Evolutionary conservation across 2,113 vertebrate genomes (phyloP).

Genomic region (Pungitius pungitius): DNA sequence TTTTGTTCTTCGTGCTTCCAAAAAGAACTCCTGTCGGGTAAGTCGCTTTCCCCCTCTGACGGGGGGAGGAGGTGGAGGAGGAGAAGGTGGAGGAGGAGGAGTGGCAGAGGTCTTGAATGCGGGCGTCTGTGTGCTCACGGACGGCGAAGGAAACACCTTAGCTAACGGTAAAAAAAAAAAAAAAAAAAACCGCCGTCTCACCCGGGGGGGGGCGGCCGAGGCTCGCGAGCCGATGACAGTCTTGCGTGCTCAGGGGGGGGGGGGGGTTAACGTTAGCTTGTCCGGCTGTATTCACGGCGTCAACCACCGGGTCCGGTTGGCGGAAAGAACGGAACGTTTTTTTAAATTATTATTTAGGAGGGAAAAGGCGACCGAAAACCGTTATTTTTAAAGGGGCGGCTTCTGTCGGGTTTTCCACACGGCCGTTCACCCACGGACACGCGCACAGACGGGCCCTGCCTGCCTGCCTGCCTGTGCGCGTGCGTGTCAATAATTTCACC

Average conservation of each 20-base stretch:
- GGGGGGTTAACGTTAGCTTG: background rate
- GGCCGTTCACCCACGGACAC: background rate
- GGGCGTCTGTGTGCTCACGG: slow-evolving; percentile 1
- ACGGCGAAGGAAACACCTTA: slow-evolving; percentile 4
- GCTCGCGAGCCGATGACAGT: slow-evolving; percentile 13
- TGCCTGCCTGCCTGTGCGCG: background rate
- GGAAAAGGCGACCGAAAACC: slow-evolving; percentile 45
- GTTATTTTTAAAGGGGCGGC: slow-evolving; percentile 63
- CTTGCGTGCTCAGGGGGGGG: too few species aligned
- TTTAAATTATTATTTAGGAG: slow-evolving; percentile 10
- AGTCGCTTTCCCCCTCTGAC: slow-evolving; percentile 41
- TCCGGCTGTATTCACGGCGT: background rate
- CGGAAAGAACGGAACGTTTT: slow-evolving; percentile 41
- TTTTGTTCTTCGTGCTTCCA: slow-evolving; percentile 9
- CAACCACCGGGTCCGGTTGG: slow-evolving; percentile 7
- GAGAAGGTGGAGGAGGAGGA: too few species aligned
- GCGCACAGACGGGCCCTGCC: slow-evolving; percentile 33
- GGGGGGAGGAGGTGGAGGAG: background rate
- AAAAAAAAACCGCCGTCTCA: background rate
- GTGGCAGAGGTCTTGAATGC: slow-evolving; percentile 25
- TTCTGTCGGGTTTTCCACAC: slow-evolving; percentile 45
- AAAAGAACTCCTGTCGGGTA: slow-evolving; percentile 40
- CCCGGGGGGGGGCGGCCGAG: too few species aligned
- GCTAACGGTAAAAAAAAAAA: too few species aligned
- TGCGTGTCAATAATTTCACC: slow-evolving; percentile 12